A percentile compares a stretch with the other conserved stretches of the same genome.
Evolutionary conservation across 2,113 vertebrate species (phyloP).

Genomic region (Sinocyclocheilus anophthalmus): DNA sequence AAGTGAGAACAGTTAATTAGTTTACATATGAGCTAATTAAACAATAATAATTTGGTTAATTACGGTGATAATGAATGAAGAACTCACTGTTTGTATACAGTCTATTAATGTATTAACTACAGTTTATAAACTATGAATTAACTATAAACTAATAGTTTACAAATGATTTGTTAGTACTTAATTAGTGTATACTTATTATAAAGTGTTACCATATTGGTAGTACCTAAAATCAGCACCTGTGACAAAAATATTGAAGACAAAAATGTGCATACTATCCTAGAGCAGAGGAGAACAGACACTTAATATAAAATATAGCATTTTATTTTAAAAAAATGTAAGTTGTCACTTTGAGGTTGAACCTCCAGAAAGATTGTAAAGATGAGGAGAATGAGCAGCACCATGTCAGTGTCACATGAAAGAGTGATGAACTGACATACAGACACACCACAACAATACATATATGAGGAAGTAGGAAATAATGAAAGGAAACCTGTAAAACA

Average conservation of each 20-base stretch:
- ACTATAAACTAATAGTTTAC: too few species aligned
- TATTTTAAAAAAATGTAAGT: too few species aligned
- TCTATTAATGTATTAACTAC: too few species aligned
- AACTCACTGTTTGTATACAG: too few species aligned
- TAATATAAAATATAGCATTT: background rate
- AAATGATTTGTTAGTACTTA: too few species aligned
- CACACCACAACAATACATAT: background rate
- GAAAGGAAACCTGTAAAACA: background rate
- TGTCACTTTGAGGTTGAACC: background rate
- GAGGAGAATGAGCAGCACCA: background rate
- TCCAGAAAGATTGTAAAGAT: background rate
- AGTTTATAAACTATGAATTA: too few species aligned
- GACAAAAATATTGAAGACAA: background rate
- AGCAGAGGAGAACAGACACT: background rate
- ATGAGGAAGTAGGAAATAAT: background rate
- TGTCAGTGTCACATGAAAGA: constrained; percentile 1
- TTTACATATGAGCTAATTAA: too few species aligned
- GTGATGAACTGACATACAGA: background rate
- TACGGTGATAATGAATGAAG: too few species aligned
- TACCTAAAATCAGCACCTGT: background rate
- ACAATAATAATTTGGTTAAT: too few species aligned
- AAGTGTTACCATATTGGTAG: background rate
- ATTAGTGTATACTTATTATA: background rate
- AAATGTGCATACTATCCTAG: background rate
- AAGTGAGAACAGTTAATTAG: too few species aligned